Evolutionary conservation across 23 tunicate species (phyloP), one percentile per base, ranked within the genome.

Genomic region (Oikopleura albicans): DNA sequence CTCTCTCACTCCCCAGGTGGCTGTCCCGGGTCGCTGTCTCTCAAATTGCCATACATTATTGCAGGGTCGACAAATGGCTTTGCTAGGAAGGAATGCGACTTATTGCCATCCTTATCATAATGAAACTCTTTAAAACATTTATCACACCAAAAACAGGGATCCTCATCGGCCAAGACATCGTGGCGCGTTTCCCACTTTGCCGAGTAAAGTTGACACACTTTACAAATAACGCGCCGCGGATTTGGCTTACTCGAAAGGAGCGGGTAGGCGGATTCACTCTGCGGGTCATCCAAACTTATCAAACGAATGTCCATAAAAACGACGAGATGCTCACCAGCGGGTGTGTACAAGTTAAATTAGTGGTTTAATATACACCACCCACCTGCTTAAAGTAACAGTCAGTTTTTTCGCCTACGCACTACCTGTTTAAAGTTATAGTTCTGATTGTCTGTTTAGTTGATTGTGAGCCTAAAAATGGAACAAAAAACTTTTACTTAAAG

Each of bases 131-230:
- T 34, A 37, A 71, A 71, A 37, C 79, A 71, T 29, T 71, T 71
- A 2, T 71, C 79, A 71, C 79, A 71, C 79, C 79, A 71, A 29
- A 71, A 71, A 71, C 79, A 16, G 31, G 79, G 79, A 31, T 71
- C 79, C 2, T 71, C 27, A 29, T 71, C 79, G 27, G 36, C 37
- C 35, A 12, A 4, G 28, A 22, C 79, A 71, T 71, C 79, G 2
- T 71, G 28, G 28, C 79, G 27, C 35, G 79, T 71, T 29, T 71
- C 79, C 79, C 79, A 71, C 2, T 12, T 29, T 12, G 79, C 79
- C 36, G 79, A 71, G 31, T 71, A 29, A 16, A 71, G 27, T 4
- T 31, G 4, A 31, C 79, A 71, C 28, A 71, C 37, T 71, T 29
- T 16, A 31, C 79, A 71, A 71, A 71, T 16, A 16, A 71, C 79